These are phyloP conservation scores for Arizona elegans DNA, from an alignment of 2,113 vertebrate genomes.

Conservation along the genomic window DNA sequence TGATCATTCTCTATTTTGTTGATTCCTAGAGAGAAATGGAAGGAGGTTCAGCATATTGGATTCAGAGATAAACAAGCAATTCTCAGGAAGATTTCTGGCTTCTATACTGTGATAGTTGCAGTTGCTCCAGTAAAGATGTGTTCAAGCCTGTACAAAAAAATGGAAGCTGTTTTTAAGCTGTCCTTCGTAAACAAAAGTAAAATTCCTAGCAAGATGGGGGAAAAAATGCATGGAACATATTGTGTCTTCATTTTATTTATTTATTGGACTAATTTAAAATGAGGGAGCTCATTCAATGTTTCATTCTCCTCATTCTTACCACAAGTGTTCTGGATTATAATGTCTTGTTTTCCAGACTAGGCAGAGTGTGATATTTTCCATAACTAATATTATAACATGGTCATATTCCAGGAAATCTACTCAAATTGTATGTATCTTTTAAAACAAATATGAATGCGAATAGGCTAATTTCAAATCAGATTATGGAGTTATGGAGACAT, in stretches of 20 bases:
- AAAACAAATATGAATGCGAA: not conserved
- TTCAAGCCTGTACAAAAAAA: not conserved
- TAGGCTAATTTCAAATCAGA: not conserved
- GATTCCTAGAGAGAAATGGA: not conserved
- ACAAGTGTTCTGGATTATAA: not conserved
- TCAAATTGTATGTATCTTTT: not conserved
- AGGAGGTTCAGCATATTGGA: not conserved
- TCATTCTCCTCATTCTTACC: not conserved
- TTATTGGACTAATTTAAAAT: not conserved
- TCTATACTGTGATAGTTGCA: not conserved
- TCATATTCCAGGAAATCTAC: not conserved
- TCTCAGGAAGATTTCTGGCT: not conserved
- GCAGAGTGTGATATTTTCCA: not conserved
- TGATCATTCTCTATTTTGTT: not conserved
- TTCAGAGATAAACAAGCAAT: not conserved
- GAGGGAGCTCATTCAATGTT: not conserved
- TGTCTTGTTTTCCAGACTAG: not conserved
- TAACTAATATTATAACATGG: not conserved
- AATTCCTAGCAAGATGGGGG: not conserved
- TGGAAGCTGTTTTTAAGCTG: not conserved
- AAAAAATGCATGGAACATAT: not conserved
- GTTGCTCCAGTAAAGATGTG: not conserved
- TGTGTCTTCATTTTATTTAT: not conserved
- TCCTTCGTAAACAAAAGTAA: not conserved
- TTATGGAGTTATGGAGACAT: not conserved